Evolutionary conservation across 2,113 vertebrate genomes (phyloP).

Genomic region (Actenoides lindsayi): DNA sequence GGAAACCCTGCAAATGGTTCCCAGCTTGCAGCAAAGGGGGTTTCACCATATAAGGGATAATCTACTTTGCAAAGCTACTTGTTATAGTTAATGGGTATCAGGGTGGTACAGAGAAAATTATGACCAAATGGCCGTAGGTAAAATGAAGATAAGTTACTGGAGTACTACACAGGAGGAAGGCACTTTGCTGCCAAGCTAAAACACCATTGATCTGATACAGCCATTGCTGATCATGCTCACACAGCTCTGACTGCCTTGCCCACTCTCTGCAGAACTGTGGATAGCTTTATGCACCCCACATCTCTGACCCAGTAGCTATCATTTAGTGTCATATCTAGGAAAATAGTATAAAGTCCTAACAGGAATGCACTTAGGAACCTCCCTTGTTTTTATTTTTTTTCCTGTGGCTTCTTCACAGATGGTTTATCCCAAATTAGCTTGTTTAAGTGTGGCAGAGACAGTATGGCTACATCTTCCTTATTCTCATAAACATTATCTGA

Average conservation of each 20-base stretch:
- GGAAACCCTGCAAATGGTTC: neutral
- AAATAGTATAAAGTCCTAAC: neutral
- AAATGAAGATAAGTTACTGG: neutral
- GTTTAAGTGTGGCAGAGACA: neutral
- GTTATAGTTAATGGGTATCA: neutral
- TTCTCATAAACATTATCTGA: neutral
- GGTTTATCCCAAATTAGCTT: constrained; percentile 4
- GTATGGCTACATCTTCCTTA: neutral
- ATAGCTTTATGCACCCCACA: neutral
- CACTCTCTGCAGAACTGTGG: neutral
- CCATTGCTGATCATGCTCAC: neutral
- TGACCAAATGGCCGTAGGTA: neutral
- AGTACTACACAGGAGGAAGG: neutral
- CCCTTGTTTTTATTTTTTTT: neutral
- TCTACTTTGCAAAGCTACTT: constrained; percentile 2
- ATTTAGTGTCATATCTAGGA: neutral
- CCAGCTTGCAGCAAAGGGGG: neutral
- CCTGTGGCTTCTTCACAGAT: neutral
- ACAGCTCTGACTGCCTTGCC: neutral
- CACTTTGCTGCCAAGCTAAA: neutral
- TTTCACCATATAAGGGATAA: neutral
- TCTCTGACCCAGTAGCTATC: neutral
- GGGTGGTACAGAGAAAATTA: neutral
- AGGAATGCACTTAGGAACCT: neutral
- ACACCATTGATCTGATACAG: neutral